Percentiles rank a stretch among this genome's conserved stretches.
These are phyloP conservation scores for Andrena camellia DNA, from an alignment of 2,888 invertebrate genomes.

Conservation along the genomic window DNA sequence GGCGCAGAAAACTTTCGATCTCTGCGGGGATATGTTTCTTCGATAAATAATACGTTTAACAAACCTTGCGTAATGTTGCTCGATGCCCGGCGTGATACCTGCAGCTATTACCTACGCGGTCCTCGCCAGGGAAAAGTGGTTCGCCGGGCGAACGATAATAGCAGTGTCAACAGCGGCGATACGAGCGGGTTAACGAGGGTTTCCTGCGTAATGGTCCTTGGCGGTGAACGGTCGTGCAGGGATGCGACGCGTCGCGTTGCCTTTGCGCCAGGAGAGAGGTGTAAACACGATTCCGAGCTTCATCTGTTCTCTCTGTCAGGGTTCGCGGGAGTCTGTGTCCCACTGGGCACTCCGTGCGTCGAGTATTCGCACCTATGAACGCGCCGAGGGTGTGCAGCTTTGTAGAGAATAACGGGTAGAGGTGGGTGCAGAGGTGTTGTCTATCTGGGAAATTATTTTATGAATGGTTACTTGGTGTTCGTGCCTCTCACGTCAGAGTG, in stretches of 20 bases:
- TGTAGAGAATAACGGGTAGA: background rate
- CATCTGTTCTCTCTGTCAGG: conserved; percentile 3
- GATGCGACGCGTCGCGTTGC: conserved; percentile 28
- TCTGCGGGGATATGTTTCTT: background rate
- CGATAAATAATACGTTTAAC: conserved; percentile 32
- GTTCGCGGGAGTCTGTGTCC: conserved; percentile 32
- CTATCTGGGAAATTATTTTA: background rate
- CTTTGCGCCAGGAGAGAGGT: conserved; percentile 40
- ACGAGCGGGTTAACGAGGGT: conserved; percentile 36
- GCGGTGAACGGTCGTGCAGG: background rate
- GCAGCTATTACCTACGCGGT: too few relatives aligned
- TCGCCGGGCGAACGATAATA: conserved; percentile 14
- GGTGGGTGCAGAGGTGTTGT: background rate
- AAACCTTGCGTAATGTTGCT: conserved; percentile 27
- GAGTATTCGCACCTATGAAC: conserved; percentile 24
- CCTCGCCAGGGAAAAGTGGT: conserved; percentile 9
- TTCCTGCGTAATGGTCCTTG: conserved; percentile 9
- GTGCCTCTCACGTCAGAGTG: too few relatives aligned
- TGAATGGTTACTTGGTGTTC: background rate
- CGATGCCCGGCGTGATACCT: background rate
- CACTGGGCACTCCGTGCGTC: conserved; percentile 13
- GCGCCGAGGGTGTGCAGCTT: background rate
- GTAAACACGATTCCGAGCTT: conserved; percentile 44
- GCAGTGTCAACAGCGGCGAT: conserved; percentile 19
- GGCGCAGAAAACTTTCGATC: conserved; percentile 4